Evolutionary conservation across 2,888 invertebrate species (phyloP), one percentile per base, ranked within the genome.

Genomic region (Bombylius major): DNA sequence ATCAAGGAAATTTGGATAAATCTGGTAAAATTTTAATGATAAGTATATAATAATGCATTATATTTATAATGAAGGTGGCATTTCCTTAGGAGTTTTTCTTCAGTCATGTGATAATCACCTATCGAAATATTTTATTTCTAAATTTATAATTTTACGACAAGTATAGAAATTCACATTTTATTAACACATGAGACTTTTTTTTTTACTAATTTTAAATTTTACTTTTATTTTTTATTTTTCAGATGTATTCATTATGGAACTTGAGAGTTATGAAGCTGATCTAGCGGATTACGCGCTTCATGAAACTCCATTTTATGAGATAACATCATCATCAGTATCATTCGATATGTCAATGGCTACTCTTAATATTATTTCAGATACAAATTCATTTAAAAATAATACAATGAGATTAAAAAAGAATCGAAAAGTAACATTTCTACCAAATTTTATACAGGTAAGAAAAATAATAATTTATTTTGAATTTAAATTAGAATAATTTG

Each of bases 371-470:
- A 60, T 57, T 54, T 36, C 56, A 32, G 52, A 49, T 36, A 47
- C 50, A 47, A 39, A 33, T 5, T 47, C 45, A n/a, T 31, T 48
- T 51, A 52, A 51, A 39, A 51, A 51, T 32, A 57, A 54, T 34
- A 47, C 47, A 51, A 73, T 73, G 72, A 68, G 74, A 63, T 65
- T 73, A 60, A 73, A 73, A 65, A 73, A 73, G 67, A 73, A 71
- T 66, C 70, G 74, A 50, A 70, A 70, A 67, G 73, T 73, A 42
- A 73, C 70, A 61, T 73, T 73, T 69, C 64, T 73, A 57, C 65
- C 71, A 63, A 73, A 71, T 63, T 65, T 71, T 64, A 68, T 73
- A 62, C 69, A 72, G 72, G 72, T 72, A 60, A 70, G 69, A 64
- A 39, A 5, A 6, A 46, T 23, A 6, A 46, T 23, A 44, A 7